Evolutionary conservation across 2,888 invertebrate genomes (phyloP), one percentile per base, ranked within the genome.

Genomic region (Macaria liturata): DNA sequence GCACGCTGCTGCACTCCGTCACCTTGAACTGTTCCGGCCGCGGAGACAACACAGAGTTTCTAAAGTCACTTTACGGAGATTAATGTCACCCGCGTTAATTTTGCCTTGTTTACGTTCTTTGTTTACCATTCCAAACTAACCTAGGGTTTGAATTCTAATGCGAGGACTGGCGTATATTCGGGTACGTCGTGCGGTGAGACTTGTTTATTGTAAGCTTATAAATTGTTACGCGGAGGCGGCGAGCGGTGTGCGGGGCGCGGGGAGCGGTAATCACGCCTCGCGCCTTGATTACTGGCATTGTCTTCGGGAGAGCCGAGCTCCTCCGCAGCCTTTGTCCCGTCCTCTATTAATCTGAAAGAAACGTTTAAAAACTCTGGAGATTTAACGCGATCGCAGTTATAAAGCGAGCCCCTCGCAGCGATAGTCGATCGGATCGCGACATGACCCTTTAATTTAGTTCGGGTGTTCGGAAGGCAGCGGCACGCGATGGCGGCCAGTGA

Each of bases 281-380:
- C 72, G 77, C 68, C 69, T 80, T 86, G 85, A 87, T 87, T 86
- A 84, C 83, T 72, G 71, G 79, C 74, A 85, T 87, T 88, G 87
- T 88, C 83, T 85, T 77, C 68, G 71, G 73, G 75, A 80, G 80
- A 80, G 80, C 80, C 76, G 81, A 78, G 76, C 74, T 83, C 71
- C 80, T 83, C 76, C 71, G 71, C 75, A 71, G 75, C 78, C 76
- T 81, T 85, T 86, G 84, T 87, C 75, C 72, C 70, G 72, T 64
- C 62, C 61, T 69, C 70, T 69, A 76, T 77, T 78, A 77, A 76
- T 77, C 71, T 68, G 66, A 69, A 76, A 70, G 69, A 74, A 42
- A 70, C 72, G 65, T 65, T 71, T 75, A 74, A 78, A 78, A 75
- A 66, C 64, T 68, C 58, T 68, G 69, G 69, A 72, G 62, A 68